Evolutionary conservation across 2,888 invertebrate species (phyloP).

Genomic region (Lamellibrachia satsuma): DNA sequence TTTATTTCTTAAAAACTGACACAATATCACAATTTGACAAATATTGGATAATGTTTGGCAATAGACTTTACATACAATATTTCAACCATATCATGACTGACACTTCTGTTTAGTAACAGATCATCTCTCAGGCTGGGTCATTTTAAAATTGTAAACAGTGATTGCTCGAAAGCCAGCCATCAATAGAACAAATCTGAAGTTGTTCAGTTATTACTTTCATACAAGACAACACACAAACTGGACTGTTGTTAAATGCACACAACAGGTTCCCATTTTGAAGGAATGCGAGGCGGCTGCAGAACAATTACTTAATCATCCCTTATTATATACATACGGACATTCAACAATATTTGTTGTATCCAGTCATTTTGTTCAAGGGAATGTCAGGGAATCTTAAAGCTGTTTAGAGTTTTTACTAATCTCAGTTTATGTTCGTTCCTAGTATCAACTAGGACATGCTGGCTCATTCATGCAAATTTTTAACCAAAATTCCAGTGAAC

Average conservation of each 20-base stretch:
- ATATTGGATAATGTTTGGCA: neutral
- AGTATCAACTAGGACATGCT: no score
- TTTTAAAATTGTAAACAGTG: neutral
- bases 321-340: neutral
- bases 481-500: neutral
- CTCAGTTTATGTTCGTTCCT: no score
- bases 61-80: neutral
- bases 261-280: neutral
- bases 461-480: no score
- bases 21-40: neutral
- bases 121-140: neutral
- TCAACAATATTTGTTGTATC: neutral
- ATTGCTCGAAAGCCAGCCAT: neutral
- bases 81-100: neutral
- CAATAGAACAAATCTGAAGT: neutral
- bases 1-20: neutral
- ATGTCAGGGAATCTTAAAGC: neutral
- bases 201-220: neutral
- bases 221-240: neutral
- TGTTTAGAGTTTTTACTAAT: no score
- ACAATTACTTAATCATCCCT: neutral
- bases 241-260: no score
- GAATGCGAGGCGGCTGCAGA: neutral
- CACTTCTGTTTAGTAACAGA: neutral
- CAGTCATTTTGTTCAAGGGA: neutral